Conservation (phyloP, 2,888 invertebrate genomes). For the Agonum fuliginosum region DNA sequence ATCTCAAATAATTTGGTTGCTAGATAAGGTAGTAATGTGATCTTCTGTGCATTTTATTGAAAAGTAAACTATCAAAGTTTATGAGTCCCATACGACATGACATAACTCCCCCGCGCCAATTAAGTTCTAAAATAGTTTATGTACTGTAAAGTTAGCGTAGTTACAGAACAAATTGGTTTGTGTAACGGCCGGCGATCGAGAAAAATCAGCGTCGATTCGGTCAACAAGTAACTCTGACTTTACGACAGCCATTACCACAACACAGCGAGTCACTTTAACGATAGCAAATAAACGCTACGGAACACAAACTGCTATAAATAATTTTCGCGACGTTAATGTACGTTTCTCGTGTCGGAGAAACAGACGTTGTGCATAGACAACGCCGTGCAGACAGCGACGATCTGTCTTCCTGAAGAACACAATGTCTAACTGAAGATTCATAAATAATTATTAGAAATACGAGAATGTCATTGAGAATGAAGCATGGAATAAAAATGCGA, state of each 20-base stretch:
- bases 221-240: conserved; percentile 35
- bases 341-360: conserved; percentile 23
- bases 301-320: conserved; percentile 50
- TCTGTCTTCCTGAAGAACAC: no score
- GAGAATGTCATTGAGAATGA: no score
- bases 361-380: background rate
- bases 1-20: no score
- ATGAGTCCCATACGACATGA: no score
- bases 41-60: no score
- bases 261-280: conserved; percentile 13
- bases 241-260: conserved; percentile 31
- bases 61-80: no score
- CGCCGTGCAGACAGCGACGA: no score
- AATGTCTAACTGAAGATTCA: no score
- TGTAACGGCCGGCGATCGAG: conserved; percentile 3
- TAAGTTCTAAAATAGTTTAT: conserved; percentile 31
- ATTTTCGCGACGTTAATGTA: conserved; percentile 45
- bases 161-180: conserved; percentile 27
- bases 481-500: no score
- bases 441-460: no score
- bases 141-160: conserved; percentile 11
- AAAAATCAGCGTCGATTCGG: conserved; percentile 36
- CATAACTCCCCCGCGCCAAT: no score
- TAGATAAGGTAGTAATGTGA: no score
- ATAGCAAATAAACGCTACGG: conserved; percentile 42